A percentile compares a stretch with the other conserved stretches of the same genome.
phyloP scores from a whole-genome alignment of 2,113 vertebrate species.

The Galemys pyrenaicus region DNA sequence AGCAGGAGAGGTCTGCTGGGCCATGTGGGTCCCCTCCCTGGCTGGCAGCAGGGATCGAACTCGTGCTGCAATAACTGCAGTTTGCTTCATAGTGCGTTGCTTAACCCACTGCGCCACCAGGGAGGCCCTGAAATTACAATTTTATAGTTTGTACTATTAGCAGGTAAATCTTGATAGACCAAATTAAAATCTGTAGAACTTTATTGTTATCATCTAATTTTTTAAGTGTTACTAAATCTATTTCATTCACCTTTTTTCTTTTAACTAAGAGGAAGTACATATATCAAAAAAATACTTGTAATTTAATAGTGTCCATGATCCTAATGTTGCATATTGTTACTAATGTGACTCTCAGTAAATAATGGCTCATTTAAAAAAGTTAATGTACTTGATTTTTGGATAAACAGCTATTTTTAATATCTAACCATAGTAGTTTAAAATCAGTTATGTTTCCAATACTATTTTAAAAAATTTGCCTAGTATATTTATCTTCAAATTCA shows the following conservation, averaged over 20 bases:
- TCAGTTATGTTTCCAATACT: background rate
- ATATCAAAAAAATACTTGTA: background rate
- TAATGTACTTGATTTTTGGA: background rate
- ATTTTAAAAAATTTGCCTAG: background rate
- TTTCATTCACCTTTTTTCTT: background rate
- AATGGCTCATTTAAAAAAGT: conserved; percentile 36
- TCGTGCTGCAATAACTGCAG: too few species aligned
- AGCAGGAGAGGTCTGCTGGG: too few species aligned
- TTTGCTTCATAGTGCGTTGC: too few species aligned
- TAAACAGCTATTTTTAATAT: conserved; percentile 22
- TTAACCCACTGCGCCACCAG: too few species aligned
- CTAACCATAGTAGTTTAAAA: conserved; percentile 16
- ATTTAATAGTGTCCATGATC: background rate
- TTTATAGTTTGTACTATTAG: background rate
- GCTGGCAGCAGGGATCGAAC: too few species aligned
- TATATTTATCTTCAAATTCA: conserved; percentile 23
- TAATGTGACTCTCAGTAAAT: background rate
- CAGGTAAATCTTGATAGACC: background rate
- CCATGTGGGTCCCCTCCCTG: too few species aligned
- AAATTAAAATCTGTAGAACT: background rate
- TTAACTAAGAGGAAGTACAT: conserved; percentile 19
- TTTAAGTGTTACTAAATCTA: background rate
- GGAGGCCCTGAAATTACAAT: conserved; percentile 4
- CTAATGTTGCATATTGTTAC: background rate
- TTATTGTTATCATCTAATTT: background rate